These are phyloP conservation scores for Sorex araneus DNA, from an alignment of 2,113 vertebrate species.

Conservation along the genomic window DNA sequence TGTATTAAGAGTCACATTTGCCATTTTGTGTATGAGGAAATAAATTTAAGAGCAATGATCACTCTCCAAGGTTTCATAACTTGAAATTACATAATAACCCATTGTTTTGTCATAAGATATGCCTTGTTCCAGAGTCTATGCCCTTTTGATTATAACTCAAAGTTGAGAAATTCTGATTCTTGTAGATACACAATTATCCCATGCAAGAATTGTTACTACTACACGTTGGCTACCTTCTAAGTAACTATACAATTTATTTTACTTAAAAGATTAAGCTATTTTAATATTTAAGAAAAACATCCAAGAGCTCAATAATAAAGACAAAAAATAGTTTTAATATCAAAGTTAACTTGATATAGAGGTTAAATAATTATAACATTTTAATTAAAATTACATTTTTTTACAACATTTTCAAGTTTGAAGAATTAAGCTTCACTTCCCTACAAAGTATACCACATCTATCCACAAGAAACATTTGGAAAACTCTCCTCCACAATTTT, in stretches of 20 bases:
- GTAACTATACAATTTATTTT: neutral
- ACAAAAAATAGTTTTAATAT: neutral
- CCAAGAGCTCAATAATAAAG: neutral
- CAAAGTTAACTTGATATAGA: neutral
- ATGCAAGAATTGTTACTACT: neutral
- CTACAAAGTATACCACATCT: neutral
- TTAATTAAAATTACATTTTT: neutral
- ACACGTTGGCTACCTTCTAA: fast-evolving
- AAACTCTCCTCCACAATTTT: too few relatives aligned
- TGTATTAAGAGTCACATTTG: neutral
- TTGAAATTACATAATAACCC: neutral
- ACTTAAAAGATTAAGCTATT: neutral
- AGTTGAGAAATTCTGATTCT: neutral
- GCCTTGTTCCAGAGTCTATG: neutral
- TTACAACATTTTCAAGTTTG: neutral
- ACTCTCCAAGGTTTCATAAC: neutral
- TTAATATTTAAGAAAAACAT: neutral
- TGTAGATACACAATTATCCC: neutral
- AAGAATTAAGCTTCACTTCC: neutral
- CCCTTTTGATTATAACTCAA: neutral
- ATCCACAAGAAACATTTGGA: neutral
- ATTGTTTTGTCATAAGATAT: neutral
- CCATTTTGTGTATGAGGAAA: neutral
- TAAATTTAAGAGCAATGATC: neutral
- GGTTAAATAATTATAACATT: neutral